Evolutionary conservation across 2,888 invertebrate genomes (phyloP).

Genomic region (Octodonta nipae): DNA sequence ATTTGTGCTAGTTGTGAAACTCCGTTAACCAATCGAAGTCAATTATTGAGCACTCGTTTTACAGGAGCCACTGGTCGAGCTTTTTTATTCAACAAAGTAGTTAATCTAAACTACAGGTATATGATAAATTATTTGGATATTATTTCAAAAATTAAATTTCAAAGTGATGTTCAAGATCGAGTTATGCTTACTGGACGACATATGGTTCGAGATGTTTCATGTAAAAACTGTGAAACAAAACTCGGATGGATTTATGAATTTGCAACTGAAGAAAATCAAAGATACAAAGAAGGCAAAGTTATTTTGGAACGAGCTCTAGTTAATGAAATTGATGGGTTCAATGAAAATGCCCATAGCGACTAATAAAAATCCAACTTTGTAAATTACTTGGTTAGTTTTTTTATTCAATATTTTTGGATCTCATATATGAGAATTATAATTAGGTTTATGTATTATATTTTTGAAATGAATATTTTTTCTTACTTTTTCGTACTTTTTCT

Average conservation of each 20-base stretch:
- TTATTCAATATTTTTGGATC: too few relatives aligned
- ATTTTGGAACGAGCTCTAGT: constrained; percentile 92
- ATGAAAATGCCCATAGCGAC: constrained; percentile 24
- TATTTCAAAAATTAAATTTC: too few relatives aligned
- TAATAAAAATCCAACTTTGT: too few relatives aligned
- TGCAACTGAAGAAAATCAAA: constrained; percentile 93
- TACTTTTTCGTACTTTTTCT: too few relatives aligned
- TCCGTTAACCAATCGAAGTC: constrained; percentile 84
- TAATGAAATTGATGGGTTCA: constrained; percentile 84
- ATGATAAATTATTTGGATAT: too few relatives aligned
- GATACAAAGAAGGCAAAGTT: constrained; percentile 92
- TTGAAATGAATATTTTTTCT: too few relatives aligned
- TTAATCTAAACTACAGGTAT: constrained; percentile 91
- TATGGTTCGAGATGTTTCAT: constrained; percentile 93
- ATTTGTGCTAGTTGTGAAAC: constrained; percentile 93
- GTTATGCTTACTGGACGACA: constrained; percentile 97
- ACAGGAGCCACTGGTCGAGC: constrained; percentile 97
- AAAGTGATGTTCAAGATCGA: constrained; percentile 82
- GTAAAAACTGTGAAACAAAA: constrained; percentile 91
- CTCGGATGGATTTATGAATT: constrained; percentile 99
- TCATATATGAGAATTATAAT: too few relatives aligned
- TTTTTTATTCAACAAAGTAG: constrained; percentile 89
- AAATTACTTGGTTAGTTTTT: too few relatives aligned
- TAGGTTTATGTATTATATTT: too few relatives aligned
- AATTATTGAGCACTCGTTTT: constrained; percentile 90